These are phyloP conservation scores for Pollenia griseotomentosa DNA, from an alignment of 2,888 invertebrate species.

Conservation along the genomic window DNA sequence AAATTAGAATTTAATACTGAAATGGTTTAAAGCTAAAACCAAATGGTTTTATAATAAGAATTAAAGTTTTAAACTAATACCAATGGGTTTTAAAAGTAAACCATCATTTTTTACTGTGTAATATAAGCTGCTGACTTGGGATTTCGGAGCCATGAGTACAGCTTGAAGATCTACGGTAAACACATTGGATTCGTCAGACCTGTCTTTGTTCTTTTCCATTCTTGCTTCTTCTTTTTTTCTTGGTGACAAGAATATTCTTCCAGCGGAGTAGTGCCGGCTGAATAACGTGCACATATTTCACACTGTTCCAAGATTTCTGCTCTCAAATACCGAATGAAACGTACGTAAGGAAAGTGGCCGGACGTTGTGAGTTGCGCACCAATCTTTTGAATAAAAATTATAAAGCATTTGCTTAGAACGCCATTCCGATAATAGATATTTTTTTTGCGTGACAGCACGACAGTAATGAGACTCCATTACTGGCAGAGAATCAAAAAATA, in stretches of 20 bases:
- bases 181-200: conserved; percentile 54
- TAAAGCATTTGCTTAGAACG: conserved; percentile 53
- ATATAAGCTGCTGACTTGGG: conserved; percentile 43
- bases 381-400: conserved; percentile 58
- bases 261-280: conserved; percentile 49
- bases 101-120: conserved; percentile 35
- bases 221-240: neutral
- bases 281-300: conserved; percentile 61
- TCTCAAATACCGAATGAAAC: conserved; percentile 56
- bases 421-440: conserved; percentile 59
- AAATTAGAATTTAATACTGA: too few species aligned
- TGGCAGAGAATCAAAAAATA: neutral
- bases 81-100: too few species aligned
- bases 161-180: conserved; percentile 61
- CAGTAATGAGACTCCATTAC: too few species aligned
- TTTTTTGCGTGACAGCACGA: conserved; percentile 43
- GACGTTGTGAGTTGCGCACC: conserved; percentile 54
- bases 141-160: conserved; percentile 64
- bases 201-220: conserved; percentile 53
- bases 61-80: too few species aligned
- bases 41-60: too few species aligned
- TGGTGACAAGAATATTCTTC: conserved; percentile 56
- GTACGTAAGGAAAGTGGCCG: conserved; percentile 53
- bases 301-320: conserved; percentile 61
- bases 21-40: too few species aligned